These are phyloP conservation scores for Sipunculus nudus DNA, from an alignment of 2,888 invertebrate species.

Conservation along the genomic window DNA sequence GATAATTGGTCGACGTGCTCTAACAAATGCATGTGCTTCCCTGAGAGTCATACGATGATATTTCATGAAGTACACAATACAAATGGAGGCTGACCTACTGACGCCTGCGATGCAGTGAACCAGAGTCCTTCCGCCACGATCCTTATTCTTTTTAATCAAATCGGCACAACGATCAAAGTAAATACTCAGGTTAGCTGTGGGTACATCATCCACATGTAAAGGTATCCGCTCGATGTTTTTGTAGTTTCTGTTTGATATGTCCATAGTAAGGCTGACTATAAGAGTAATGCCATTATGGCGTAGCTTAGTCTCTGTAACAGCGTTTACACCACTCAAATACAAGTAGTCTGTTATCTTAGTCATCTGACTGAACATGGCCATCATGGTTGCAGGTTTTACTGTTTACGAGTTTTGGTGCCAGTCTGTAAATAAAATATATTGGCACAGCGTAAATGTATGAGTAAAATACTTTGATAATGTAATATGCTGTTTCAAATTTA, in stretches of 20 bases:
- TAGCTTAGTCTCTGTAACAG: conserved; percentile 76
- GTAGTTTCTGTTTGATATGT: conserved; percentile 73
- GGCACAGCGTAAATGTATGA: too few species aligned
- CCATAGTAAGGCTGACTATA: conserved; percentile 84
- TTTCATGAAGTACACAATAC: conserved; percentile 90
- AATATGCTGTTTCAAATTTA: too few species aligned
- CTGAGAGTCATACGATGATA: conserved; percentile 80
- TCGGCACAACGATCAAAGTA: conserved; percentile 81
- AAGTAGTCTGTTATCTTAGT: conserved; percentile 78
- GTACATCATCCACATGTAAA: conserved; percentile 79
- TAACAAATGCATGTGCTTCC: conserved; percentile 82
- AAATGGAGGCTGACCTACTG: conserved; percentile 84
- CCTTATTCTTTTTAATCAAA: conserved; percentile 77
- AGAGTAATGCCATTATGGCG: conserved; percentile 77
- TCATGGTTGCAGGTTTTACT: too few species aligned
- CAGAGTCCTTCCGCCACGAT: conserved; percentile 76
- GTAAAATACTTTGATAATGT: too few species aligned
- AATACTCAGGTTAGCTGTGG: conserved; percentile 76
- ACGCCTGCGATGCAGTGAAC: conserved; percentile 93
- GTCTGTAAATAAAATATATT: too few species aligned
- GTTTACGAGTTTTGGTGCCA: too few species aligned
- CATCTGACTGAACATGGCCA: conserved; percentile 49
- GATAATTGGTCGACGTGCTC: conserved; percentile 79
- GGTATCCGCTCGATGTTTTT: conserved; percentile 73
- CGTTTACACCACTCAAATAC: conserved; percentile 83